These are phyloP conservation scores for Hyles euphorbiae DNA, from an alignment of 1,140 invertebrate species.

Conservation along the genomic window DNA sequence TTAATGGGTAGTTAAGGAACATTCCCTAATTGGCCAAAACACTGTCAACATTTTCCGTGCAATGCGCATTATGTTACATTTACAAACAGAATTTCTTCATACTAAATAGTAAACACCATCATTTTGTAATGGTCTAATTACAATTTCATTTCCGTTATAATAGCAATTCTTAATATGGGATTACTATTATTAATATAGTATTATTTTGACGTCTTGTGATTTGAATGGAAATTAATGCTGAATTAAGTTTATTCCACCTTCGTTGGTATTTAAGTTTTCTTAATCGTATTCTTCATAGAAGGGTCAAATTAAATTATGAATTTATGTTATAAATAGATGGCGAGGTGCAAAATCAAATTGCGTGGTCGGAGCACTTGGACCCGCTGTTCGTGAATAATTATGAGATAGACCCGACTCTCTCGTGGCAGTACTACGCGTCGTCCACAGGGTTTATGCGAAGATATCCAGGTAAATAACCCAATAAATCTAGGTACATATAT, in stretches of 20 bases:
- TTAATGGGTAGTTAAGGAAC: constrained; percentile 49
- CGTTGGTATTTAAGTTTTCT: too few species aligned
- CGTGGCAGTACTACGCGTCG: constrained; percentile 98
- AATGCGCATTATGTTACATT: background rate
- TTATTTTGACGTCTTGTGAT: too few species aligned
- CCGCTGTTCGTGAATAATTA: constrained; percentile 94
- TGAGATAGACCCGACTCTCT: constrained; percentile 91
- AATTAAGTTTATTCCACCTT: too few species aligned
- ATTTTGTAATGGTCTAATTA: too few species aligned
- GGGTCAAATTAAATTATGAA: constrained; percentile 1
- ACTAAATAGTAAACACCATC: too few species aligned
- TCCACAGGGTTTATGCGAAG: constrained; percentile 93
- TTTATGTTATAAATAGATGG: constrained; percentile 73
- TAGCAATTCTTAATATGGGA: too few species aligned
- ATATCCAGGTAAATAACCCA: constrained; percentile 85
- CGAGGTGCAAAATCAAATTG: constrained; percentile 89
- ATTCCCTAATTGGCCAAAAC: constrained; percentile 39
- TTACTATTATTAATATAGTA: too few species aligned
- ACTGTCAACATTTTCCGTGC: constrained; percentile 2
- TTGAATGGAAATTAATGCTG: too few species aligned
- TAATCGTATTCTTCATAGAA: too few species aligned
- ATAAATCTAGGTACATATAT: background rate
- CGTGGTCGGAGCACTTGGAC: constrained; percentile 95
- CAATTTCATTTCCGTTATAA: too few species aligned
- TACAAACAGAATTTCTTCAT: too few species aligned